Conservation (phyloP, 2,888 invertebrate species). For the Leptopterna dolabrata region DNA sequence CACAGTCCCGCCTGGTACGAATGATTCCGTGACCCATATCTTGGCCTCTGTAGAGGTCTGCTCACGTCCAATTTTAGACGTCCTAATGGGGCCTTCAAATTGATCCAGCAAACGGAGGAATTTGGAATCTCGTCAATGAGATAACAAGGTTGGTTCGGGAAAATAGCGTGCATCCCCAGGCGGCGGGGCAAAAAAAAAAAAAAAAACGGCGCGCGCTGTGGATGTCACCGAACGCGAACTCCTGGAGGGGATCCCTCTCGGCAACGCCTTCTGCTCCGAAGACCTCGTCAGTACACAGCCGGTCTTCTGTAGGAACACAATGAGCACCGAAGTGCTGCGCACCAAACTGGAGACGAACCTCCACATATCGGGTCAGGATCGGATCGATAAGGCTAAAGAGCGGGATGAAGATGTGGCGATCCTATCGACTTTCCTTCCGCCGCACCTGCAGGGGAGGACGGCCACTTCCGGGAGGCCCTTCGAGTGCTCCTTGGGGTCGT, state of each 20-base stretch:
- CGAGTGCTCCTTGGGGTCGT: slow-evolving; percentile 79
- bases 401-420: slow-evolving; percentile 89
- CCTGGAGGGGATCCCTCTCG: background rate
- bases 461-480: slow-evolving; percentile 73
- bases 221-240: background rate
- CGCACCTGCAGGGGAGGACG: slow-evolving; percentile 56
- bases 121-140: background rate
- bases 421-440: slow-evolving; percentile 84
- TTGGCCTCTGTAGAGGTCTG: background rate
- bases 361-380: slow-evolving; percentile 81
- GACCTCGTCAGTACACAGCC: background rate
- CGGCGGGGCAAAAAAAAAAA: background rate
- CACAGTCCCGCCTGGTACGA: no score
- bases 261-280: background rate
- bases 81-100: background rate
- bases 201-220: slow-evolving; percentile 6
- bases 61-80: background rate
- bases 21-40: background rate
- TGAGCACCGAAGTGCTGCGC: slow-evolving; percentile 83
- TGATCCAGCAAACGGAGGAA: background rate
- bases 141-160: background rate
- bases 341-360: slow-evolving; percentile 74
- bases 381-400: slow-evolving; percentile 84
- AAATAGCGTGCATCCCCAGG: background rate
- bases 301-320: slow-evolving; percentile 64